Evolutionary conservation across 2,113 vertebrate genomes (phyloP).

Genomic region (Hydropotes inermis): DNA sequence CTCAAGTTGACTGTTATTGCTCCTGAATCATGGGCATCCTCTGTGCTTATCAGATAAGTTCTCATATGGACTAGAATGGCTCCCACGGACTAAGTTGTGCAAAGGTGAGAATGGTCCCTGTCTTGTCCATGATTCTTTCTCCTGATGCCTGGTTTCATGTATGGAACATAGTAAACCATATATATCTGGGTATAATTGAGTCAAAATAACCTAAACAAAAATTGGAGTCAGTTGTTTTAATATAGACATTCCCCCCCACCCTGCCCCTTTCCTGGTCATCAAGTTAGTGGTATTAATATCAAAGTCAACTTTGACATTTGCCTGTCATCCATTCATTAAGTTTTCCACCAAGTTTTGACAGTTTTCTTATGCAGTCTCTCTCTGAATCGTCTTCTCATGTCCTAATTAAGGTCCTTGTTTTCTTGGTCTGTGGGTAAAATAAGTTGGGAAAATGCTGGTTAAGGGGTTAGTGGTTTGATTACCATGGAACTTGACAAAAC

Average conservation of each 20-base stretch:
- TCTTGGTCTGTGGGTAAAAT: neutral
- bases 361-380: neutral
- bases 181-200: neutral
- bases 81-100: neutral
- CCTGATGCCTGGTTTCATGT: neutral
- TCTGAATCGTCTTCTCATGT: neutral
- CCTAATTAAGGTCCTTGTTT: neutral
- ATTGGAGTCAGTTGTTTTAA: neutral
- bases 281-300: neutral
- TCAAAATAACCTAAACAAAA: neutral
- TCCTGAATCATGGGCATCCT: neutral
- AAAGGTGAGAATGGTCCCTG: neutral
- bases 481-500: neutral
- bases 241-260: neutral
- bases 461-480: neutral
- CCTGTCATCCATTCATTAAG: neutral
- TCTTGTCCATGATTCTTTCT: neutral
- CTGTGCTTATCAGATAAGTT: neutral
- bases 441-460: neutral
- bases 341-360: neutral
- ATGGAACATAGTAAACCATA: neutral
- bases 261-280: neutral
- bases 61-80: neutral
- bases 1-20: neutral
- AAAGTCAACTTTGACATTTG: neutral